A percentile compares a stretch with the other conserved stretches of the same genome.
Evolutionary conservation across 2,888 invertebrate species (phyloP).

Genomic region (Pollenia angustigena): DNA sequence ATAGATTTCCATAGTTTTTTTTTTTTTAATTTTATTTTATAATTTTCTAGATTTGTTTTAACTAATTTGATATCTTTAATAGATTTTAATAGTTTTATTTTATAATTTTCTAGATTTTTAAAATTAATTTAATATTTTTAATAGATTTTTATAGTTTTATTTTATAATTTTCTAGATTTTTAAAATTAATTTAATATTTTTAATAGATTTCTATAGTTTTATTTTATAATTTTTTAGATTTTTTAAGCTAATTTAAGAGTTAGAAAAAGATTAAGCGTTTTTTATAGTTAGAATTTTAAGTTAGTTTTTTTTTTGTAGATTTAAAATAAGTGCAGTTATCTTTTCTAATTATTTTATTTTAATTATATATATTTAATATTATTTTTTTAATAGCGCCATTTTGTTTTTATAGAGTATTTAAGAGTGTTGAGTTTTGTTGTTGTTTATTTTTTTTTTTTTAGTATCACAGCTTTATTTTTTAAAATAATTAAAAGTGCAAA

Average conservation of each 20-base stretch:
- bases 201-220: neutral
- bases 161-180: too few relatives aligned
- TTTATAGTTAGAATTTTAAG: neutral
- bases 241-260: neutral
- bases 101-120: neutral
- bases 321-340: constrained; percentile 32
- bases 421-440: constrained; percentile 21
- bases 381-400: constrained; percentile 39
- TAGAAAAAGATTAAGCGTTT: constrained; percentile 30
- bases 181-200: too few relatives aligned
- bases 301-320: neutral
- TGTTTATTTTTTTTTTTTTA: constrained; percentile 26
- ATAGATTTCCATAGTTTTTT: too few relatives aligned
- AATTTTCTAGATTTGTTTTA: too few relatives aligned
- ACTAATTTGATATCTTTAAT: neutral
- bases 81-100: neutral
- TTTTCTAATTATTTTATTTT: constrained; percentile 28
- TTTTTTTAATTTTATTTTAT: too few relatives aligned
- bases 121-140: neutral
- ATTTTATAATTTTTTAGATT: neutral
- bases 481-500: neutral
- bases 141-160: too few relatives aligned
- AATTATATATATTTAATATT: neutral
- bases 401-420: constrained; percentile 27
- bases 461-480: constrained; percentile 69